Evolutionary conservation across 1,140 invertebrate genomes (phyloP), one percentile per base, ranked within the genome.

Genomic region (Drosophila tani): DNA sequence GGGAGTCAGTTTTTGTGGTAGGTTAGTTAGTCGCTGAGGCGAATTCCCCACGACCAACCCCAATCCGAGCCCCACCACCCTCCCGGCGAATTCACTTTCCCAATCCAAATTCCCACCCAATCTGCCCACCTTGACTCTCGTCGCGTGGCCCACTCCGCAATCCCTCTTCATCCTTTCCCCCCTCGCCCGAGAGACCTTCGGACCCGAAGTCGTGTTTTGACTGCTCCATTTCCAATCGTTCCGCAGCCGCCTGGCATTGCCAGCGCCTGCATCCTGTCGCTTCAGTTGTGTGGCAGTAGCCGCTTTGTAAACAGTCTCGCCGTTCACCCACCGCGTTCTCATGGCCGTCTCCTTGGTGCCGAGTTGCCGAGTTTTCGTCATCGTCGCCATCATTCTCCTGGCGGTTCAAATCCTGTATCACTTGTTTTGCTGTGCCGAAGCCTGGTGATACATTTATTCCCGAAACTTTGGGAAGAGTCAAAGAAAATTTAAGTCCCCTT

Each of bases 241-340:
- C 74, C 84, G 51, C 67, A 55, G 69, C 55, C 59, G 83, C 58
- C 65, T 64, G 65, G 43, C 47, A 47, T 49, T 56, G 69, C 64
- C 67, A 68, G 47, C 73, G 21, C 68, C 46, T 62, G 83, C 83
- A 87, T 87, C 83, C 80, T 83, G 83, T 80, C 71, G 66, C 55
- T 60, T 87, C 84, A 87, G 83, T 87, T 88, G 84, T 84, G 83
- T 83, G 84, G 84, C 83, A 88, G 81, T 78, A 88, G 83, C 84
- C 84, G 84, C 81, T 87, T 87, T 88, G 84, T 84, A 84, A 83
- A 87, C 83, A 87, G 49, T 77, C 65, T 47, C 82, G 82, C 77
- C 71, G 73, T 78, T 78, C 80, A 84, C 82, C 78, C 53, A 60
- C 67, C 83, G 83, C 80, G 76, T 88, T 80, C 73, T 90, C 41